These are phyloP conservation scores for Marisa cornuarietis DNA, from an alignment of 1,140 invertebrate genomes.

Conservation along the genomic window DNA sequence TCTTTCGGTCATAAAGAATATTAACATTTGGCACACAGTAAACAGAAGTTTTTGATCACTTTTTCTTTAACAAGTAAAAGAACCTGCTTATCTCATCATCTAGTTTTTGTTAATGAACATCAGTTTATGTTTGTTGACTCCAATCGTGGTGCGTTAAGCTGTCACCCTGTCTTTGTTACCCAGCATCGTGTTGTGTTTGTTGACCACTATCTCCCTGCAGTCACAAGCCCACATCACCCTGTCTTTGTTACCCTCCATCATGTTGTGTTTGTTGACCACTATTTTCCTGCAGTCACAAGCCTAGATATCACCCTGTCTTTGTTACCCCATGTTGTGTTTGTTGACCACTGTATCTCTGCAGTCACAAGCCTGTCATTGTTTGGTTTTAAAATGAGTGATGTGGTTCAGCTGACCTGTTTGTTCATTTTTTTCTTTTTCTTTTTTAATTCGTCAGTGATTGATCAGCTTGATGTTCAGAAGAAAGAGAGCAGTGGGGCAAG, in stretches of 20 bases:
- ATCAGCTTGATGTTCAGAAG: slow-evolving; percentile 86
- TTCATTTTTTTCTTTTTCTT: background rate
- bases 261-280: background rate
- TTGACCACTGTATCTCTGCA: background rate
- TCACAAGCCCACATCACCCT: slow-evolving; percentile 1
- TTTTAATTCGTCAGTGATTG: slow-evolving; percentile 76
- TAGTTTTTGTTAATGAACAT: too few relatives aligned
- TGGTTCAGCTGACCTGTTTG: background rate
- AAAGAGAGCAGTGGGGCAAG: slow-evolving; percentile 78
- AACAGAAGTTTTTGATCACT: too few relatives aligned
- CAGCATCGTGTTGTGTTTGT: background rate
- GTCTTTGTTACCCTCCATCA: background rate
- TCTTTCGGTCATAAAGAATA: too few relatives aligned
- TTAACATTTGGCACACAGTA: too few relatives aligned
- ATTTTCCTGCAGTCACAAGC: background rate
- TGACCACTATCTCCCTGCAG: background rate
- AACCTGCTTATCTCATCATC: too few relatives aligned
- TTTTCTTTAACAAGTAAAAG: too few relatives aligned
- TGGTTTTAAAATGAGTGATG: background rate
- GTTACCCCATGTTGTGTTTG: background rate
- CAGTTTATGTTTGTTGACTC: too few relatives aligned
- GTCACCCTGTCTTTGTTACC: too few relatives aligned
- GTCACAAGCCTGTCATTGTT: background rate
- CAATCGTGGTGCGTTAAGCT: too few relatives aligned
- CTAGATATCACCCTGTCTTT: background rate